These are phyloP conservation scores for Triplophysa bombifrons DNA, from an alignment of 2,797 vertebrate species.

Conservation along the genomic window DNA sequence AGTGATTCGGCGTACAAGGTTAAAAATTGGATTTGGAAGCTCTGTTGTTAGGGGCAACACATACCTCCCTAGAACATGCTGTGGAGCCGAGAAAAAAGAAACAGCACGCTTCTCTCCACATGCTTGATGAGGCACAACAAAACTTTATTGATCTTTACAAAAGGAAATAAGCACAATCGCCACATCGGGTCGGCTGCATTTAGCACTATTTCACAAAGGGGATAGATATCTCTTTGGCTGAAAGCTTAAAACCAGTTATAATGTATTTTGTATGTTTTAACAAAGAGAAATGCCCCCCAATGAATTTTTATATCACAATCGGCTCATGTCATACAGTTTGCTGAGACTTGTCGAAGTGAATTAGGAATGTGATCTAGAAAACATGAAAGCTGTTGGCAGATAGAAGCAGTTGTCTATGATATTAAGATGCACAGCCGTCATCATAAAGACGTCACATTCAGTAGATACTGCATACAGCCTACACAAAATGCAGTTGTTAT, in stretches of 20 bases:
- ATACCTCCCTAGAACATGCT: conserved; percentile 16
- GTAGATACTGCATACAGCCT: background rate
- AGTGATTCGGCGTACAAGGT: background rate
- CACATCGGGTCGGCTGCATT: background rate
- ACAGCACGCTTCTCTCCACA: conserved; percentile 15
- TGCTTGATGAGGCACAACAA: conserved; percentile 6
- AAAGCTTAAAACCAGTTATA: background rate
- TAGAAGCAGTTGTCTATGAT: background rate
- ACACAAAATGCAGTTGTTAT: conserved; percentile 6
- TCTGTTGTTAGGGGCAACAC: conserved; percentile 52
- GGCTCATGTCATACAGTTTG: background rate
- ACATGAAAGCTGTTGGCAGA: background rate
- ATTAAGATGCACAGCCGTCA: background rate
- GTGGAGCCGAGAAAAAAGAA: conserved; percentile 2
- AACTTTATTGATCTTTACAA: conserved; percentile 20
- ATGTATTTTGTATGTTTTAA: background rate
- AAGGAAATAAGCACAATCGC: conserved; percentile 22
- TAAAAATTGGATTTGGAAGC: conserved; percentile 10
- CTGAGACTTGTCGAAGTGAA: background rate
- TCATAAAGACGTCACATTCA: background rate
- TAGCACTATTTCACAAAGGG: background rate
- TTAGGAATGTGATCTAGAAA: background rate
- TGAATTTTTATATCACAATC: background rate
- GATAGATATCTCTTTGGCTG: background rate
- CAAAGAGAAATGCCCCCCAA: background rate